Conservation (phyloP, 2,888 invertebrate genomes). For the Lasius fuliginosus region DNA sequence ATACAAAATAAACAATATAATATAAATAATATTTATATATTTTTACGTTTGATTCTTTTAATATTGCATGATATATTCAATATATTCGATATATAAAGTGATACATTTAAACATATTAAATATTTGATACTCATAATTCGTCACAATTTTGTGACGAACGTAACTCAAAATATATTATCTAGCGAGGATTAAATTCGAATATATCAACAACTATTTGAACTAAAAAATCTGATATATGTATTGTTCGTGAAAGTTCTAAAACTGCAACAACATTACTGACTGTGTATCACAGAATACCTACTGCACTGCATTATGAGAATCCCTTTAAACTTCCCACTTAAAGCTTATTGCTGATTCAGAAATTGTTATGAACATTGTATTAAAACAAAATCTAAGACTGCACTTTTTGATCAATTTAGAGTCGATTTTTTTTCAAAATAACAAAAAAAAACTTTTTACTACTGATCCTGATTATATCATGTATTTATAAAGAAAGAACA, state of each 20-base stretch:
- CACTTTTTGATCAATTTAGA: neutral
- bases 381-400: neutral
- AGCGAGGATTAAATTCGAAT: slow-evolving; percentile 1
- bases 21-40: neutral
- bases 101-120: neutral
- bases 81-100: neutral
- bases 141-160: neutral
- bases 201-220: neutral
- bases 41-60: neutral
- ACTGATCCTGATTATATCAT: neutral
- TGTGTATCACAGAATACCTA: neutral
- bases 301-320: neutral
- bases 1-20: too few species aligned
- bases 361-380: neutral
- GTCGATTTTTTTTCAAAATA: neutral
- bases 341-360: neutral
- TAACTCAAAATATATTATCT: neutral
- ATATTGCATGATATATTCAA: neutral
- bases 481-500: slow-evolving; percentile 5
- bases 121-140: neutral
- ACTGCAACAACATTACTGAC: slow-evolving; percentile 15
- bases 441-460: neutral
- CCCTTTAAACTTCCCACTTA: slow-evolving; percentile 23
- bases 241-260: slow-evolving; percentile 15
- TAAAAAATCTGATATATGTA: neutral